Conservation (phyloP, 2,113 vertebrate species). For the Oenanthe melanoleuca region DNA sequence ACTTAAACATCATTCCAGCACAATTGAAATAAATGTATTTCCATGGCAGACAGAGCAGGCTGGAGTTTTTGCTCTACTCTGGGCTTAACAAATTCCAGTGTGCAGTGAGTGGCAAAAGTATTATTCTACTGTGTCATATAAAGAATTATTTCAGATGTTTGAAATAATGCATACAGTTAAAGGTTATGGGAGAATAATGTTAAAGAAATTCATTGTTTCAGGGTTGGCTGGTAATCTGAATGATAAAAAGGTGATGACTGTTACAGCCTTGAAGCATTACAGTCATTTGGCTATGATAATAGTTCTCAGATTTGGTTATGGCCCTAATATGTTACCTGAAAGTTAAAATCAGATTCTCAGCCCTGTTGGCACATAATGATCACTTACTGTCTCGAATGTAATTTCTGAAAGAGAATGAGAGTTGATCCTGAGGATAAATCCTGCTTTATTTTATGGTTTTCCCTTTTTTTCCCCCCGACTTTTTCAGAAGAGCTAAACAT, state of each 20-base stretch:
- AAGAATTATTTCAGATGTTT: constrained; percentile 36
- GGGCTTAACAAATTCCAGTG: neutral
- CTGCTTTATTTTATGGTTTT: neutral
- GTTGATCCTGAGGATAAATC: neutral
- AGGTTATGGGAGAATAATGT: constrained; percentile 51
- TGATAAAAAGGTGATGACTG: constrained; percentile 56
- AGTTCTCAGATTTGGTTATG: constrained; percentile 54
- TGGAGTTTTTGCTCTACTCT: neutral
- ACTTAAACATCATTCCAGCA: neutral
- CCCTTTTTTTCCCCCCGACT: too few relatives aligned
- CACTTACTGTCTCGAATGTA: neutral
- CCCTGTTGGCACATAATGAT: constrained; percentile 25
- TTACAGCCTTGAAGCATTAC: constrained; percentile 59
- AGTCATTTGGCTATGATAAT: constrained; percentile 63
- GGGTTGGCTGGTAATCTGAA: constrained; percentile 32
- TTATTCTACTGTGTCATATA: constrained; percentile 6
- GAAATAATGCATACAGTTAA: constrained; percentile 50
- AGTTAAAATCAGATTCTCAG: constrained; percentile 55
- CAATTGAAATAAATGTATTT: neutral
- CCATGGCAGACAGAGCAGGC: neutral
- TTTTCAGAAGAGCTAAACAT: neutral
- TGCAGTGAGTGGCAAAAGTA: neutral
- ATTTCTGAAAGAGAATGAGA: constrained; percentile 15
- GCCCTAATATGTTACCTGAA: constrained; percentile 55
- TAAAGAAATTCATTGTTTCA: constrained; percentile 45